Conservation (phyloP, 1,140 invertebrate species). For the Aphelinus atriplicis region DNA sequence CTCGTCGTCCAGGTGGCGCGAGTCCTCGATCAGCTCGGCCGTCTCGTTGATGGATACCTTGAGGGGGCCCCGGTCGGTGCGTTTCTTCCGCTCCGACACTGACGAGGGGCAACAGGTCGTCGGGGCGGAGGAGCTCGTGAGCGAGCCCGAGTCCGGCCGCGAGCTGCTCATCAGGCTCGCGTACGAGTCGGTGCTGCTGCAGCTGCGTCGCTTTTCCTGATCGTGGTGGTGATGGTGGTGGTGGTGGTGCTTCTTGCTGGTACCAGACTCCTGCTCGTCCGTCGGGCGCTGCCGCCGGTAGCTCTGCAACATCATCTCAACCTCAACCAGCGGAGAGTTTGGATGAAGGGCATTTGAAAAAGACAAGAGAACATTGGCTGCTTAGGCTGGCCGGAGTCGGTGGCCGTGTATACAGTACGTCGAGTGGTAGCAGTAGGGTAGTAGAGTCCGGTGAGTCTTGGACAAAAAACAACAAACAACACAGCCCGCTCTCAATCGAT, state of each 20-base stretch:
- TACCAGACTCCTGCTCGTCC: slow-evolving; percentile 37
- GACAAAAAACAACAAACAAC: no score
- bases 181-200: slow-evolving; percentile 55
- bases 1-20: neutral
- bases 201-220: slow-evolving; percentile 43
- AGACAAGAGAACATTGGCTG: no score
- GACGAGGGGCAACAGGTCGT: slow-evolving; percentile 2
- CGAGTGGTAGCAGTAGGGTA: no score
- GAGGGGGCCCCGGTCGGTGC: slow-evolving; percentile 56
- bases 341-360: neutral
- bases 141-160: slow-evolving; percentile 55
- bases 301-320: slow-evolving; percentile 49
- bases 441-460: no score
- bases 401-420: neutral
- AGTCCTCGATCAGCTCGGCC: slow-evolving; percentile 66
- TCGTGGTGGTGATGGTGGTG: neutral
- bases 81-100: slow-evolving; percentile 50
- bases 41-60: slow-evolving; percentile 69
- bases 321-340: slow-evolving; percentile 9
- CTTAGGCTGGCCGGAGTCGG: neutral
- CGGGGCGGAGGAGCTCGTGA: slow-evolving; percentile 54
- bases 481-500: no score
- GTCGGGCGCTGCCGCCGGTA: slow-evolving; percentile 44
- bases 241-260: slow-evolving; percentile 43
- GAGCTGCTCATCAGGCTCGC: slow-evolving; percentile 50